phyloP scores from a whole-genome alignment of 2,113 vertebrate species.

The Tympanuchus pallidicinctus region DNA sequence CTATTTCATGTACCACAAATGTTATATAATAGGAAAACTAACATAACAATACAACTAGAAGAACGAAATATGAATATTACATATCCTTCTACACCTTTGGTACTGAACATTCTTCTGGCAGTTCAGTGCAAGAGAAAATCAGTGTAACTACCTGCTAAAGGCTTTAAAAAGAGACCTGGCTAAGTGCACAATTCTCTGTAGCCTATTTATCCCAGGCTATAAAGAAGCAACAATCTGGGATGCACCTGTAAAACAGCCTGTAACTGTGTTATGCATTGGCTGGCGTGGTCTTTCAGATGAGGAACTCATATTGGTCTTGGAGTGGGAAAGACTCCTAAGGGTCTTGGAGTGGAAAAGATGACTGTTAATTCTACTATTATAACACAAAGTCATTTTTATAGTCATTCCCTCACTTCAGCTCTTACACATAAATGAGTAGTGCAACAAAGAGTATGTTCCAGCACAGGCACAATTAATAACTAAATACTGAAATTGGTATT shows the following conservation, averaged over 20 bases:
- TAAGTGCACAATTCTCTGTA: neutral
- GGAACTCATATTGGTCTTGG: neutral
- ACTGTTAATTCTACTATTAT: neutral
- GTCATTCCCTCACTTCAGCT: neutral
- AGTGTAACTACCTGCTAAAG: neutral
- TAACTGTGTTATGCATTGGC: neutral
- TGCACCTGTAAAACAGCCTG: neutral
- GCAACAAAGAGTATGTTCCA: neutral
- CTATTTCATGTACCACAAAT: neutral
- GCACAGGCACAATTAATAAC: neutral
- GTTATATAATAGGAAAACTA: neutral
- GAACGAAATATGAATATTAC: neutral
- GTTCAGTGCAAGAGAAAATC: neutral
- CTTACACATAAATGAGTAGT: neutral
- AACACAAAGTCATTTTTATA: neutral
- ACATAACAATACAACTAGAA: neutral
- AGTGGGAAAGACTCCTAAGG: neutral
- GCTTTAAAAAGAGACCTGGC: neutral
- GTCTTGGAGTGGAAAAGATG: neutral
- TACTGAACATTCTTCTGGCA: neutral
- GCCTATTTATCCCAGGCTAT: rapidly evolving
- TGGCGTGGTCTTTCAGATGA: neutral
- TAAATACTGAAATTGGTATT: neutral
- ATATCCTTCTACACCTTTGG: neutral
- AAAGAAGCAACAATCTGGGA: neutral